Conservation (phyloP, 2,888 invertebrate species). For the Caenorhabditis becei region DNA sequence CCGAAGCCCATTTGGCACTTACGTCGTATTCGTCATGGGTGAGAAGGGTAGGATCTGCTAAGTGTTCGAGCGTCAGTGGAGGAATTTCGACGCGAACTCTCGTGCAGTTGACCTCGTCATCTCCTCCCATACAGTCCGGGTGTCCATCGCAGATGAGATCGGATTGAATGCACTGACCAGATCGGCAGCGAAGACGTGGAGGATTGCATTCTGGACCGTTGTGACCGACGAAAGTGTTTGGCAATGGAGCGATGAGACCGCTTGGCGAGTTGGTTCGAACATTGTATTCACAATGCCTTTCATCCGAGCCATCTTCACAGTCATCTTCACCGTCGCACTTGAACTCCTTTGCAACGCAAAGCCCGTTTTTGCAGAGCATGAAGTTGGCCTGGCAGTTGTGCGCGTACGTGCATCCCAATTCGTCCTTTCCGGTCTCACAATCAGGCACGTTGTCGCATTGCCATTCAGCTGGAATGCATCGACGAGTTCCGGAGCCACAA, state of each 20-base stretch:
- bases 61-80: not conserved
- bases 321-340: slow-evolving; percentile 68
- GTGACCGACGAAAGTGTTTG: slow-evolving; percentile 27
- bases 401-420: slow-evolving; percentile 62
- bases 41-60: slow-evolving; percentile 19
- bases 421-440: slow-evolving; percentile 67
- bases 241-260: not conserved
- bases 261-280: not conserved
- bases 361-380: slow-evolving; percentile 51
- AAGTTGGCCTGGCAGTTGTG: slow-evolving; percentile 40
- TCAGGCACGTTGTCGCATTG: slow-evolving; percentile 66
- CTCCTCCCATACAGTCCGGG: slow-evolving; percentile 65
- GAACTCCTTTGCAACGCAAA: slow-evolving; percentile 64
- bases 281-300: slow-evolving; percentile 51
- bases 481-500: slow-evolving; percentile 34
- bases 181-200: slow-evolving; percentile 61
- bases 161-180: slow-evolving; percentile 63
- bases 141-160: slow-evolving; percentile 63
- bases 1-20: not conserved
- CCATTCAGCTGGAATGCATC: slow-evolving; percentile 72
- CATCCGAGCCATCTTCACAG: slow-evolving; percentile 69
- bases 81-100: not conserved
- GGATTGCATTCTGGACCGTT: slow-evolving; percentile 28
- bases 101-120: slow-evolving; percentile 66
- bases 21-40: slow-evolving; percentile 27